These are phyloP conservation scores for Sminthopsis crassicaudata DNA, from an alignment of 2,113 vertebrate species.

Conservation along the genomic window DNA sequence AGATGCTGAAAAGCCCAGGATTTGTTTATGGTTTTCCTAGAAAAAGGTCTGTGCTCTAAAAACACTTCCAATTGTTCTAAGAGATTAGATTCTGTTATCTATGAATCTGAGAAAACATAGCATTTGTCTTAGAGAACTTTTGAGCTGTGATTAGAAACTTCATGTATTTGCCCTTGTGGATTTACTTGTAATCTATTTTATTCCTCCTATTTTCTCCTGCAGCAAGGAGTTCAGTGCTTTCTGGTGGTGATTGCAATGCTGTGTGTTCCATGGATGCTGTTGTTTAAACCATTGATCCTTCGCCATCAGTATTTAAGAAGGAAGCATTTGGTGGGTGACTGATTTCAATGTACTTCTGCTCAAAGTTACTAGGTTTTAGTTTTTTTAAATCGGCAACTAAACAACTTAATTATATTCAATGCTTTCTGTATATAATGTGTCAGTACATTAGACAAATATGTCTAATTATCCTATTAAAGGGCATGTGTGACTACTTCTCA, in stretches of 20 bases:
- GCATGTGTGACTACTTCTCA: conserved; percentile 52
- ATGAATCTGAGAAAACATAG: not conserved
- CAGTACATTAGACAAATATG: not conserved
- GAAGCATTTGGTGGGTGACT: conserved; percentile 91
- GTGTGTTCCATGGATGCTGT: conserved; percentile 96
- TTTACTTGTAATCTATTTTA: not conserved
- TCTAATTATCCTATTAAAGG: conserved; percentile 52
- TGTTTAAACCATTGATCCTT: conserved; percentile 94
- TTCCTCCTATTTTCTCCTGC: conserved; percentile 67
- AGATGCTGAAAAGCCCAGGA: not conserved
- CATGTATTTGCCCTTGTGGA: not conserved
- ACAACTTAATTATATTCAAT: conserved; percentile 14
- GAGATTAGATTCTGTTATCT: conserved; percentile 5
- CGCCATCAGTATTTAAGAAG: conserved; percentile 91
- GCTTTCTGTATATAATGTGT: conserved; percentile 14
- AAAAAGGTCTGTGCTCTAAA: not conserved
- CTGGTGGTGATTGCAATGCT: conserved; percentile 92
- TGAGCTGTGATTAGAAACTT: conserved; percentile 7
- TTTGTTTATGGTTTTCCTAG: conserved; percentile 15
- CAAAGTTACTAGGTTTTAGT: conserved; percentile 37
- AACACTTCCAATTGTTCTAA: conserved; percentile 36
- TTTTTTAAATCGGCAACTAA: conserved; percentile 25
- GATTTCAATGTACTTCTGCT: conserved; percentile 15
- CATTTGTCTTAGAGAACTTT: not conserved
- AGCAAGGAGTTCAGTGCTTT: conserved; percentile 92